These are phyloP conservation scores for Trachelus tabidus DNA, from an alignment of 2,888 invertebrate species.

Conservation along the genomic window DNA sequence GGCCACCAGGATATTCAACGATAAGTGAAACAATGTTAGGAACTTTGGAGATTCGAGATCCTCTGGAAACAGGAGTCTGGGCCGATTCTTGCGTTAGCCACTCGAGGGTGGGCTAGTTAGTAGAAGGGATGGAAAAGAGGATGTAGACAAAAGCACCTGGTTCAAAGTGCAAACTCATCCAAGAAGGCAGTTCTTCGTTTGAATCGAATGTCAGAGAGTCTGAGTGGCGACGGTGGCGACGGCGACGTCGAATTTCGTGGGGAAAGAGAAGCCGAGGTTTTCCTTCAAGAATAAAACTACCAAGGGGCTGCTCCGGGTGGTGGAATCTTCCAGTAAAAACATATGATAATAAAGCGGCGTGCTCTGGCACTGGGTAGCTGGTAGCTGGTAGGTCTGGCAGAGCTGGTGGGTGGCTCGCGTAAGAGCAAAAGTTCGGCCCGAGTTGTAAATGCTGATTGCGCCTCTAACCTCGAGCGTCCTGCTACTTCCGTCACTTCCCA, in stretches of 20 bases:
- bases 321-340: constrained; percentile 51
- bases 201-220: not conserved
- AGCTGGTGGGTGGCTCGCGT: constrained; percentile 23
- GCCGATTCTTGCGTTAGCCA: not conserved
- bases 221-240: not conserved
- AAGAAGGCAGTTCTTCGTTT: not conserved
- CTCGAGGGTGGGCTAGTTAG: constrained; percentile 8
- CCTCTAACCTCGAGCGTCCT: constrained; percentile 39
- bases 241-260: constrained; percentile 9
- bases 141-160: constrained; percentile 7
- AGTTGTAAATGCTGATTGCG: constrained; percentile 59
- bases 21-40: not conserved
- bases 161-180: not conserved
- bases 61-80: not conserved
- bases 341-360: constrained; percentile 57
- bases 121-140: constrained; percentile 22
- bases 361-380: constrained; percentile 19
- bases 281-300: constrained; percentile 34
- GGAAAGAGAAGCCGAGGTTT: constrained; percentile 28
- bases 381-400: not conserved
- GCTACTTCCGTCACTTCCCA: constrained; percentile 5
- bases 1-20: not conserved
- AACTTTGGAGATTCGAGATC: not conserved
- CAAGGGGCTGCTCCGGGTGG: constrained; percentile 28
- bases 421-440: constrained; percentile 50